Evolutionary conservation across 2,113 vertebrate species (phyloP).

Genomic region (Oostethus manadensis): DNA sequence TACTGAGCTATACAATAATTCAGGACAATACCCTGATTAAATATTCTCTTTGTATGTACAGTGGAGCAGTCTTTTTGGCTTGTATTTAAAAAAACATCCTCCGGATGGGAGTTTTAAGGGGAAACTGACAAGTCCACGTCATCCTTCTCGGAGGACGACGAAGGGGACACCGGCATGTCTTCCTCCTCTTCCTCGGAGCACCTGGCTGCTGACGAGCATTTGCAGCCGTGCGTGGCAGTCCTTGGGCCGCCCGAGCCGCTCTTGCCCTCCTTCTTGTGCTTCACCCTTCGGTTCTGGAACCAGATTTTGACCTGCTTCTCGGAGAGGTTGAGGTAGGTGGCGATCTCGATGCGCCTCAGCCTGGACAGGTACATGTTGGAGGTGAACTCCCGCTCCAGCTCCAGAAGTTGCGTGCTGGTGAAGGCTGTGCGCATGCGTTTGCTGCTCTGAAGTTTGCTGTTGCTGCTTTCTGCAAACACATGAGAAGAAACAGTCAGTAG

Average conservation of each 20-base stretch:
- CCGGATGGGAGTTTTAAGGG: slow-evolving; percentile 64
- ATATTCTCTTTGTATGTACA: slow-evolving; percentile 70
- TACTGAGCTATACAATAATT: slow-evolving; percentile 70
- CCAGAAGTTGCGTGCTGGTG: slow-evolving; percentile 97
- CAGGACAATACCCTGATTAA: slow-evolving; percentile 62
- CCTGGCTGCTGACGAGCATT: slow-evolving; percentile 86
- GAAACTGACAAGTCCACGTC: slow-evolving; percentile 88
- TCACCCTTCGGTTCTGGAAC: slow-evolving; percentile 98
- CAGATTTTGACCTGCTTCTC: slow-evolving; percentile 99
- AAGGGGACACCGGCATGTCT: slow-evolving; percentile 87
- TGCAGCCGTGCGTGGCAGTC: slow-evolving; percentile 80
- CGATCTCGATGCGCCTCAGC: slow-evolving; percentile 96
- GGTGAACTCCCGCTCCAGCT: slow-evolving; percentile 96
- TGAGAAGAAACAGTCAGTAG: slow-evolving; percentile 12
- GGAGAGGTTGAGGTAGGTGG: slow-evolving; percentile 97
- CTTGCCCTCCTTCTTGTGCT: slow-evolving; percentile 99
- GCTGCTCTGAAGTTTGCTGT: slow-evolving; percentile 90
- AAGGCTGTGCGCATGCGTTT: slow-evolving; percentile 99
- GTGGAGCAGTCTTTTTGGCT: slow-evolving; percentile 68
- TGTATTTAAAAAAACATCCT: slow-evolving; percentile 50
- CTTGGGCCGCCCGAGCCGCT: slow-evolving; percentile 71
- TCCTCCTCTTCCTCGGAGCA: slow-evolving; percentile 89
- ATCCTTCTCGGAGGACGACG: slow-evolving; percentile 93
- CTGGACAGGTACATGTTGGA: slow-evolving; percentile 99
- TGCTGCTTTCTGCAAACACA: slow-evolving; percentile 78